Percentiles rank a stretch among this genome's conserved stretches.
These are phyloP conservation scores for Drosophila pegasa DNA, from an alignment of 2,888 invertebrate genomes.

Conservation along the genomic window DNA sequence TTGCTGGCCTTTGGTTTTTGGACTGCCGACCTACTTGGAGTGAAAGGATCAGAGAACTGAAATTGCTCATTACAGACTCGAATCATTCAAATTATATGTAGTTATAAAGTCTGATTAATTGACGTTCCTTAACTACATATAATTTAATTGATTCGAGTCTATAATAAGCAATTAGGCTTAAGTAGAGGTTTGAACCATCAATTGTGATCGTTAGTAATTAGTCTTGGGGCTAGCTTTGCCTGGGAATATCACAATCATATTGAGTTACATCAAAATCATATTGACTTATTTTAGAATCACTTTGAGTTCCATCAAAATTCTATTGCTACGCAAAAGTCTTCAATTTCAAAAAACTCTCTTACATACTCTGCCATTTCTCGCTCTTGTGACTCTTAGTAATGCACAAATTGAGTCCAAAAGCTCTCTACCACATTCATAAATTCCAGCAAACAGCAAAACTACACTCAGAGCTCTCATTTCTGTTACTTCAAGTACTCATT, in stretches of 20 bases:
- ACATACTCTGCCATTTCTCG: too few relatives aligned
- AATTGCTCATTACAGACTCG: too few relatives aligned
- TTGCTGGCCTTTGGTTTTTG: not conserved
- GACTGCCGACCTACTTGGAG: not conserved
- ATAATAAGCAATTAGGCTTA: not conserved
- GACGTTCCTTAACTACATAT: not conserved
- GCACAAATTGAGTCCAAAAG: not conserved
- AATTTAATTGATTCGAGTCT: not conserved
- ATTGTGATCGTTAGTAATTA: not conserved
- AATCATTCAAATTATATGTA: too few relatives aligned
- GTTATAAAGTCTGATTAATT: too few relatives aligned
- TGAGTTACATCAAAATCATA: too few relatives aligned
- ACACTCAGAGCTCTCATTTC: not conserved
- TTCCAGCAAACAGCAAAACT: not conserved
- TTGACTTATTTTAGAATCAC: too few relatives aligned
- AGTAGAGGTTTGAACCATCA: not conserved
- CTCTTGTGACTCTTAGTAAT: not conserved
- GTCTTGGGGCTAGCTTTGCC: not conserved
- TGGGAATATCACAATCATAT: not conserved
- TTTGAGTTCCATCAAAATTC: too few relatives aligned
- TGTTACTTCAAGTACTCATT: not conserved
- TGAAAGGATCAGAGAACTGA: too few relatives aligned
- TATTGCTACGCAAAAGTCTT: too few relatives aligned
- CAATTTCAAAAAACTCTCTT: not conserved
- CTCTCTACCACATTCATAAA: not conserved